phyloP scores from a whole-genome alignment of 2,888 invertebrate genomes.

The Eulithis prunata region DNA sequence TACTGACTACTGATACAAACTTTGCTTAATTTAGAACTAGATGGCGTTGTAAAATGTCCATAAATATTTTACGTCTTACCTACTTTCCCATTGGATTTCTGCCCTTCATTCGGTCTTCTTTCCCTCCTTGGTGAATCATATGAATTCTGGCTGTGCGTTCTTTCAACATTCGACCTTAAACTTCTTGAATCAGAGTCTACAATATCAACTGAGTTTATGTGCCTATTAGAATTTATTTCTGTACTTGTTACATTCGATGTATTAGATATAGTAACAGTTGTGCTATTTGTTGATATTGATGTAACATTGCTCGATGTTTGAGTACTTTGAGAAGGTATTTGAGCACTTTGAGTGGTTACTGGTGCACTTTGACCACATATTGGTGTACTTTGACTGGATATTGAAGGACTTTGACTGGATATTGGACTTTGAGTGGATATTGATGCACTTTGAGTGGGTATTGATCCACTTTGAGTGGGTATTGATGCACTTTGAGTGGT shows the following conservation, averaged over 20 bases:
- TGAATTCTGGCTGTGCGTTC: slow-evolving; percentile 71
- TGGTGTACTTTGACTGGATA: slow-evolving; percentile 16
- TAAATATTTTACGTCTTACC: slow-evolving; percentile 55
- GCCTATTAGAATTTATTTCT: slow-evolving; percentile 6
- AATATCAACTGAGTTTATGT: slow-evolving; percentile 22
- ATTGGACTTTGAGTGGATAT: slow-evolving; percentile 16
- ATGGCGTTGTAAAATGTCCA: too few species aligned
- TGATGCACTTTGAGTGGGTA: slow-evolving; percentile 2
- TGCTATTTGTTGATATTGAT: slow-evolving; percentile 17
- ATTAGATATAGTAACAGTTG: slow-evolving; percentile 2
- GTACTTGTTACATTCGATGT: slow-evolving; percentile 19
- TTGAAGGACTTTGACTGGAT: slow-evolving; percentile 21
- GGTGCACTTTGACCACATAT: slow-evolving; percentile 22
- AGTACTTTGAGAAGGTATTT: too few species aligned
- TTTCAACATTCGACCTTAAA: slow-evolving; percentile 60
- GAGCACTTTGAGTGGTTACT: neutral
- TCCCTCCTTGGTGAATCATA: slow-evolving; percentile 64
- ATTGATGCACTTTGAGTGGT: slow-evolving; percentile 13
- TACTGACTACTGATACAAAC: too few species aligned
- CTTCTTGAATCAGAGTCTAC: slow-evolving; percentile 47
- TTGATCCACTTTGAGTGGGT: slow-evolving; percentile 1
- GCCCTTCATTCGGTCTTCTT: slow-evolving; percentile 55
- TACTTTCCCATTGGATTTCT: slow-evolving; percentile 61
- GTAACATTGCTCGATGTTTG: slow-evolving; percentile 19
- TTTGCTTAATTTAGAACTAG: too few species aligned